Conservation (phyloP, 2,113 vertebrate genomes). For the Tragelaphus scriptus region DNA sequence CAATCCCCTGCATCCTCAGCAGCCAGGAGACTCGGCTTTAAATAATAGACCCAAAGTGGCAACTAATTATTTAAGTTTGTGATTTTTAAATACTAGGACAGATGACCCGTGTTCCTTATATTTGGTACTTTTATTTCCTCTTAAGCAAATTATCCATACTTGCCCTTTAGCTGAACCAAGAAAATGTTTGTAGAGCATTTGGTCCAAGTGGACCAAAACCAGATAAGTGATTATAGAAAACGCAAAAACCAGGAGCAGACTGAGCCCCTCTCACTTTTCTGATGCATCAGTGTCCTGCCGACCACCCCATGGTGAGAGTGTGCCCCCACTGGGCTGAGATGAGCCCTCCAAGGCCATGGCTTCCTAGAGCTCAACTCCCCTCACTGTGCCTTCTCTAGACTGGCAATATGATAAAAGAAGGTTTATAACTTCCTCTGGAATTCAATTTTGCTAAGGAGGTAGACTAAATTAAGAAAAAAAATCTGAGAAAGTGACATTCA, state of each 20-base stretch:
- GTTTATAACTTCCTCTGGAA: slow-evolving; percentile 27
- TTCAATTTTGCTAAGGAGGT: slow-evolving; percentile 24
- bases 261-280: background rate
- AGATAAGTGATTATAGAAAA: background rate
- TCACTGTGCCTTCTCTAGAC: rapidly evolving
- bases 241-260: rapidly evolving
- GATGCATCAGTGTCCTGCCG: rapidly evolving
- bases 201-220: background rate
- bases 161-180: background rate
- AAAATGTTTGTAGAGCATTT: background rate
- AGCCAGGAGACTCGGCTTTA: background rate
- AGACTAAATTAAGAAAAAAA: slow-evolving; percentile 25
- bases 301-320: rapidly evolving
- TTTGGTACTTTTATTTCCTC: background rate
- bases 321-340: rapidly evolving
- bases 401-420: background rate
- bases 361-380: background rate
- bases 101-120: background rate
- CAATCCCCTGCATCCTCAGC: background rate
- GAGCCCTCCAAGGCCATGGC: rapidly evolving
- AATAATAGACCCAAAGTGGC: background rate
- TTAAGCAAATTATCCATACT: background rate
- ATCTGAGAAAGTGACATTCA: slow-evolving; percentile 33
- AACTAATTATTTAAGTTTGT: background rate
- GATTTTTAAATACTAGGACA: background rate